Base-by-base conservation (phyloP, 2,797 vertebrate species). In the Dromococcyx pavoninus region DNA sequence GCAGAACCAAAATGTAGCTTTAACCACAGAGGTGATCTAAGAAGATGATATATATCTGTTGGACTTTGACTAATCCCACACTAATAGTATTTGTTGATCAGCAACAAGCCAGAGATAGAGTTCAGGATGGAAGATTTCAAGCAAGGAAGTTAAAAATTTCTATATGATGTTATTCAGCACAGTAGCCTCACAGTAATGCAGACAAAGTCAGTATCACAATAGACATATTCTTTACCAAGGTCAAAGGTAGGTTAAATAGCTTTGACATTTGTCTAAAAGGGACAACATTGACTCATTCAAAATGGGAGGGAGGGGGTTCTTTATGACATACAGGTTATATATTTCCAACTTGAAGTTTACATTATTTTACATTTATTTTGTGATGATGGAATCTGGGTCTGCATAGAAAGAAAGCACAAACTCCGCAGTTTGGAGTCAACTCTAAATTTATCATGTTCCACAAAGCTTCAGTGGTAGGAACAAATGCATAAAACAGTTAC, bases 1-100 rank as follows among this genome's bases (percentile, higher is more conserved):
- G 56, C 81, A 92, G 92, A 96, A 70, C 24, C 2, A 9, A 91
- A 93, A 90, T 62, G 33, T 44, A 86, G 58, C 30, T 96, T 93
- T 89, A 94, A 82, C 51, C 41, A 67, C 18, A 69, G 64, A 86
- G 41, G 65, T 71, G 80, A 95, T 67, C 66, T 51, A 71, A 75
- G 19, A 93, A 65, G 64, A 75, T 46, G 30, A 95, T 33, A 48
- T 35, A 24, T 81, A 78, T 60, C 69, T 69, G 19, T 53, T 91
- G 65, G 86, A 70, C 18, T 74, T 53, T 77, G 93, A 5, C 64
- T 88, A 85, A 89, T 75, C 76, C 32, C n/a, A 51, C 50, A 30
- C 22, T 62, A 72, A 44, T 83, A 75, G 43, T 78, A 78, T 39
- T 37, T 87, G 73, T 77, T 84, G 70, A 87, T 81, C 46, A 86